Conservation (phyloP, 1,140 invertebrate genomes). For the Lasaia peninsularis region DNA sequence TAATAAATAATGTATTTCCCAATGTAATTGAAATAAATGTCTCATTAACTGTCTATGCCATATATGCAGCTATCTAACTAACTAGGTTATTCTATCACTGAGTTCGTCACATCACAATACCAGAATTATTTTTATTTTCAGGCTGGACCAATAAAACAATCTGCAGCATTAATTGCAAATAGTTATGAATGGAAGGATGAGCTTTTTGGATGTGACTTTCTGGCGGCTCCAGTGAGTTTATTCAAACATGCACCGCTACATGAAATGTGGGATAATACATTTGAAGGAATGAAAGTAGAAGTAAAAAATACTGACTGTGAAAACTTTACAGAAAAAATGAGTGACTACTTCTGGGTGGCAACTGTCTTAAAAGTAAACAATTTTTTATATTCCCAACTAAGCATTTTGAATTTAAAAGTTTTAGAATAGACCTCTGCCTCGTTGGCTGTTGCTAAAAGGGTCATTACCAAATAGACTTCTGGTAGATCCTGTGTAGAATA, state of each 20-base stretch:
- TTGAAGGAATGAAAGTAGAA: constrained; percentile 96
- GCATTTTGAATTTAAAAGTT: too few species aligned
- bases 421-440: too few species aligned
- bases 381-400: too few species aligned
- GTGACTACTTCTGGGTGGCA: constrained; percentile 96
- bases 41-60: too few species aligned
- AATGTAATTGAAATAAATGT: too few species aligned
- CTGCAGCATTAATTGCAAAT: constrained; percentile 77
- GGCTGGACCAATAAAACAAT: constrained; percentile 64
- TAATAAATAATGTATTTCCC: too few species aligned
- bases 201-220: constrained; percentile 85
- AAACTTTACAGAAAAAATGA: constrained; percentile 83
- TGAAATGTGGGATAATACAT: constrained; percentile 95
- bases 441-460: too few species aligned
- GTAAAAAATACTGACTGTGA: constrained; percentile 94
- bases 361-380: constrained; percentile 85
- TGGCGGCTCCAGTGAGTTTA: constrained; percentile 91
- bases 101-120: not conserved
- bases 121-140: constrained; percentile 23
- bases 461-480: too few species aligned
- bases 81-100: too few species aligned
- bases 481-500: too few species aligned
- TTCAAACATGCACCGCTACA: constrained; percentile 95
- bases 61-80: too few species aligned
- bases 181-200: constrained; percentile 91